A percentile compares a stretch with the other conserved stretches of the same genome.
These are phyloP conservation scores for Melitaea athalia DNA, from an alignment of 2,888 invertebrate genomes.

Conservation along the genomic window DNA sequence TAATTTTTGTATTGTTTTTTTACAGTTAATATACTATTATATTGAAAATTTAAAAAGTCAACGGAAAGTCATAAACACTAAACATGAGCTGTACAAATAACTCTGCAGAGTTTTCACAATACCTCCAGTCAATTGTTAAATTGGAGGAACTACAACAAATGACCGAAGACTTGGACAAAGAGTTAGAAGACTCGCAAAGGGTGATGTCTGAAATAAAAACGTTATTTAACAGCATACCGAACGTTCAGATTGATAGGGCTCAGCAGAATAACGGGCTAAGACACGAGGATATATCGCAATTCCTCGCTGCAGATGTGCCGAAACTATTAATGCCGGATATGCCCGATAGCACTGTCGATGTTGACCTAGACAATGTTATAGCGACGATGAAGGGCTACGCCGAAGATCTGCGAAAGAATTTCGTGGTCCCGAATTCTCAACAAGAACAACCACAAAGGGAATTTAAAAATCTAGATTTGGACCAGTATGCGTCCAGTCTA, in stretches of 20 bases:
- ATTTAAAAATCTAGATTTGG: conserved; percentile 55
- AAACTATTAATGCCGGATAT: conserved; percentile 65
- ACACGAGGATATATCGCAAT: conserved; percentile 58
- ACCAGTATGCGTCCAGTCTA: conserved; percentile 61
- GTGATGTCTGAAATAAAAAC: conserved; percentile 65
- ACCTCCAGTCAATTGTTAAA: conserved; percentile 61
- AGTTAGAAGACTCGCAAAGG: conserved; percentile 65
- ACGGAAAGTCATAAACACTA: not conserved
- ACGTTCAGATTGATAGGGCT: conserved; percentile 29
- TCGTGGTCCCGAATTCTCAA: conserved; percentile 42
- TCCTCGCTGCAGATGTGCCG: conserved; percentile 58
- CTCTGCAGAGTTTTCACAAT: conserved; percentile 54
- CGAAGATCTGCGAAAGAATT: conserved; percentile 62
- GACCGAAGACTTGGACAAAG: conserved; percentile 62
- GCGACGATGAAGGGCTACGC: conserved; percentile 61
- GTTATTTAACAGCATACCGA: conserved; percentile 57
- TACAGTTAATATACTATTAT: not conserved
- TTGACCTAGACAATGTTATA: conserved; percentile 62
- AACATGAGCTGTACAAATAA: conserved; percentile 48
- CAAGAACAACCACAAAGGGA: conserved; percentile 38
- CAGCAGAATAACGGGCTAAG: conserved; percentile 44
- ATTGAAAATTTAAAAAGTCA: not conserved
- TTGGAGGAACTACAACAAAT: conserved; percentile 64
- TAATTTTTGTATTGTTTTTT: not conserved
- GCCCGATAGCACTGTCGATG: conserved; percentile 51